These are phyloP conservation scores for Rhagophthalmus giganteus DNA, from an alignment of 2,888 invertebrate species.

Conservation along the genomic window DNA sequence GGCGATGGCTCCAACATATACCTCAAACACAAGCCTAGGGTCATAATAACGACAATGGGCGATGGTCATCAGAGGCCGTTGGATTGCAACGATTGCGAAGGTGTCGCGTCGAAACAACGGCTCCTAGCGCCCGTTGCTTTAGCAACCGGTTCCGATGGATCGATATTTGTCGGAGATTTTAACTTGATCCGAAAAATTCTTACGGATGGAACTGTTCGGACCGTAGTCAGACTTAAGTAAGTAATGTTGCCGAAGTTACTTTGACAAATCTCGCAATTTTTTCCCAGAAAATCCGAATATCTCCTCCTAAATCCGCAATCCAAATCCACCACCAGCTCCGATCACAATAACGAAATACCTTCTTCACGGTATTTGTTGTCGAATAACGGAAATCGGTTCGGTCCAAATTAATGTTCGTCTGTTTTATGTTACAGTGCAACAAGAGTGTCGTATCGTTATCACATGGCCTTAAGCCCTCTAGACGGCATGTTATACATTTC, in stretches of 20 bases:
- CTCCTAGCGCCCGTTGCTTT: slow-evolving; percentile 91
- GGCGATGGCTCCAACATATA: slow-evolving; percentile 97
- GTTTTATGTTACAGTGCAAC: slow-evolving; percentile 70
- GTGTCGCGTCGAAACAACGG: slow-evolving; percentile 76
- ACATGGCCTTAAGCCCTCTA: slow-evolving; percentile 92
- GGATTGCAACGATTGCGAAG: slow-evolving; percentile 81
- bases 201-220: slow-evolving; percentile 81
- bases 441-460: slow-evolving; percentile 93
- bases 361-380: too few species aligned
- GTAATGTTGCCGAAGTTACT: too few species aligned
- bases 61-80: slow-evolving; percentile 87
- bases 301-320: too few species aligned
- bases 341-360: too few species aligned
- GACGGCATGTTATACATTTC: slow-evolving; percentile 94
- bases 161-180: slow-evolving; percentile 93
- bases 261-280: too few species aligned
- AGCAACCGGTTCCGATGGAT: slow-evolving; percentile 89
- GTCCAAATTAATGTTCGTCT: neutral
- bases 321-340: too few species aligned
- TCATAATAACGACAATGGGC: slow-evolving; percentile 89
- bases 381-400: too few species aligned
- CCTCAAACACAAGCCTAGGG: slow-evolving; percentile 87
- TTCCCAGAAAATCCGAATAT: too few species aligned
- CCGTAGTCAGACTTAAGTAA: slow-evolving; percentile 81
- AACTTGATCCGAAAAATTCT: slow-evolving; percentile 87